Percentiles rank a stretch among this genome's conserved stretches.
These are phyloP conservation scores for Apodemus sylvaticus DNA, from an alignment of 2,113 vertebrate species.

Conservation along the genomic window DNA sequence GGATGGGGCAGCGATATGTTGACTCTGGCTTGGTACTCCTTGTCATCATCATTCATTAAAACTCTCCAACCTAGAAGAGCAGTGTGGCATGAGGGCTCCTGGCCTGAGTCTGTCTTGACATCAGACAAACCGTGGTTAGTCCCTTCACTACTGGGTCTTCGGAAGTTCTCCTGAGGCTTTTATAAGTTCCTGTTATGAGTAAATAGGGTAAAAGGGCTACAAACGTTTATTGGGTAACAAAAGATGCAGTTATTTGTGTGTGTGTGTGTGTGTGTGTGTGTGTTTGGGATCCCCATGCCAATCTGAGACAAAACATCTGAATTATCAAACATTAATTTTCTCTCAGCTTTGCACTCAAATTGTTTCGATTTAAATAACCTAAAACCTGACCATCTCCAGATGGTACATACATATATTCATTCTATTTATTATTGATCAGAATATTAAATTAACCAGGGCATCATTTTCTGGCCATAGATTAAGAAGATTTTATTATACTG, in stretches of 20 bases:
- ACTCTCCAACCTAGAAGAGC: not conserved
- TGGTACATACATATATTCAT: not conserved
- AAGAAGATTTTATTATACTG: constrained; percentile 20
- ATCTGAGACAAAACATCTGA: not conserved
- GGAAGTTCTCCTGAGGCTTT: not conserved
- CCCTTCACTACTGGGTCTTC: not conserved
- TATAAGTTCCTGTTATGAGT: not conserved
- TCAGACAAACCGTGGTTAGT: not conserved
- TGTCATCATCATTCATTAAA: not conserved
- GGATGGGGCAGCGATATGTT: not conserved
- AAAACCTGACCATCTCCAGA: constrained; percentile 12
- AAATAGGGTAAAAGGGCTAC: not conserved
- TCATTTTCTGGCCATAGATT: constrained; percentile 22
- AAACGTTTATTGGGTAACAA: not conserved
- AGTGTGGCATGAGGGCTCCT: too few relatives aligned
- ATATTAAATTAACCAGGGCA: constrained; percentile 49
- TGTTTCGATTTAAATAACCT: constrained; percentile 55
- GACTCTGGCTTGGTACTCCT: not conserved
- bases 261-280: too few relatives aligned
- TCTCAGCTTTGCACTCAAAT: not conserved
- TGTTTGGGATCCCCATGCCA: not conserved
- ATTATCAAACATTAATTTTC: not conserved
- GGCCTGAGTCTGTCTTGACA: not conserved
- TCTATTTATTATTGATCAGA: constrained; percentile 50
- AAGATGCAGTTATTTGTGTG: not conserved